A percentile compares a stretch with the other conserved stretches of the same genome.
phyloP scores from a whole-genome alignment of 2,113 vertebrate genomes.

The Poeciliopsis prolifica region DNA sequence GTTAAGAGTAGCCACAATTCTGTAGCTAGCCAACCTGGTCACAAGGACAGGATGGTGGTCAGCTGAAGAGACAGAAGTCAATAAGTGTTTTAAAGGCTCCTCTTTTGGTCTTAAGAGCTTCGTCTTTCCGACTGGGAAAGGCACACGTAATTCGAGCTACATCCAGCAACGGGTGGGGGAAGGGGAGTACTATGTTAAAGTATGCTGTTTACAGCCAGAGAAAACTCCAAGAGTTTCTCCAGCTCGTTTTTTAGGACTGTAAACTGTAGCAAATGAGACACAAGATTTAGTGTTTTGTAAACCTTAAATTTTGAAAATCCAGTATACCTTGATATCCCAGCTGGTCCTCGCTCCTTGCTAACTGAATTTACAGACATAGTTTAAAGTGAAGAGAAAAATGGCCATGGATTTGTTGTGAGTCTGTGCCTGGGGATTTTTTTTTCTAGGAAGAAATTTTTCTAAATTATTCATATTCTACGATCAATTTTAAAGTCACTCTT shows the following conservation, averaged over 20 bases:
- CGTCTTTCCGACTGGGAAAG: constrained; percentile 44
- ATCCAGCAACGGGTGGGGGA: not conserved
- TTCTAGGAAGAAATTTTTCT: not conserved
- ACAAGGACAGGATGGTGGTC: constrained; percentile 64
- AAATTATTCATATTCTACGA: not conserved
- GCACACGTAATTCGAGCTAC: constrained; percentile 24
- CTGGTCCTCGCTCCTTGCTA: not conserved
- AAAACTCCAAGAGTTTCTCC: not conserved
- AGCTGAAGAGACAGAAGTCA: constrained; percentile 67
- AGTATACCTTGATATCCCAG: not conserved
- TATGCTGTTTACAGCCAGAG: not conserved
- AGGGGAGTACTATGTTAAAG: not conserved
- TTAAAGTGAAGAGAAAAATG: not conserved
- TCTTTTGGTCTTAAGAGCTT: constrained; percentile 63
- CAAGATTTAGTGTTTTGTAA: not conserved
- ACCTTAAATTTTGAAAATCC: not conserved
- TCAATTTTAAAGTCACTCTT: not conserved
- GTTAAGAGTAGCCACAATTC: constrained; percentile 45
- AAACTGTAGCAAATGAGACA: not conserved
- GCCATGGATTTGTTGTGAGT: not conserved
- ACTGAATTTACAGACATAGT: not conserved
- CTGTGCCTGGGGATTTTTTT: not conserved
- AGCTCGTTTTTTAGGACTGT: not conserved
- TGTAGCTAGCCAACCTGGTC: constrained; percentile 64
- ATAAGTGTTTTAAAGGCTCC: constrained; percentile 72